Evolutionary conservation across 2,888 invertebrate species (phyloP), one percentile per base, ranked within the genome.

Genomic region (Cetonia aurata): DNA sequence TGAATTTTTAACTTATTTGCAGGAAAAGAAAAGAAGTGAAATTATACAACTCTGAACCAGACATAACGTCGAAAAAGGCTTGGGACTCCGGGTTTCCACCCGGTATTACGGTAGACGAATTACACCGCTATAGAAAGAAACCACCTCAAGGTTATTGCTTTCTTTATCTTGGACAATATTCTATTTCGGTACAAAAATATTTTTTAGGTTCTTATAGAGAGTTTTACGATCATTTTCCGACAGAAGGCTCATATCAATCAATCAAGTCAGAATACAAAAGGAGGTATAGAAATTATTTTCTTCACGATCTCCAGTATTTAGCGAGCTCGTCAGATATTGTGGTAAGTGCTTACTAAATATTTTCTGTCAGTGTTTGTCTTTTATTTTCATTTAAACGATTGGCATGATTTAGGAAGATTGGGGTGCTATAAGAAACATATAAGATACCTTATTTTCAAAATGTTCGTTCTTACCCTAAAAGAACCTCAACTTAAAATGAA

Each of bases 61-160:
- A 78, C 53, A 72, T 78, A 74, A 74, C 76, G 65, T 78, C 79
- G 78, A 68, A 71, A 50, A 60, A 71, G 9, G 48, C 31, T 37
- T 75, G 74, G 74, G 71, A 77, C 68, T 74, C 75, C 76, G 83
- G 83, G 67, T 84, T 86, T 73, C 84, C 86, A 72, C 86, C 87
- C 37, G 85, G 86, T 25, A 79, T 85, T 56, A 87, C 87, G n/a
- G 88, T 88, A 52, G 88, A 88, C 77, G 86, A 87, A 74, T 80
- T 88, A 59, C 84, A 83, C 55, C 83, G 84, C 69, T 87, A 86
- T 77, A 84, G 88, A 41, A 84, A 86, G 65, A 84, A 85, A 76
- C 83, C 84, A 69, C 82, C 85, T 25, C 82, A 84, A 72, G 83
- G 84, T 80, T 81, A 82, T 12, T 79, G 78, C 73, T 44, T 42